Evolutionary conservation across 2,888 invertebrate genomes (phyloP).

Genomic region (Patella depressa): DNA sequence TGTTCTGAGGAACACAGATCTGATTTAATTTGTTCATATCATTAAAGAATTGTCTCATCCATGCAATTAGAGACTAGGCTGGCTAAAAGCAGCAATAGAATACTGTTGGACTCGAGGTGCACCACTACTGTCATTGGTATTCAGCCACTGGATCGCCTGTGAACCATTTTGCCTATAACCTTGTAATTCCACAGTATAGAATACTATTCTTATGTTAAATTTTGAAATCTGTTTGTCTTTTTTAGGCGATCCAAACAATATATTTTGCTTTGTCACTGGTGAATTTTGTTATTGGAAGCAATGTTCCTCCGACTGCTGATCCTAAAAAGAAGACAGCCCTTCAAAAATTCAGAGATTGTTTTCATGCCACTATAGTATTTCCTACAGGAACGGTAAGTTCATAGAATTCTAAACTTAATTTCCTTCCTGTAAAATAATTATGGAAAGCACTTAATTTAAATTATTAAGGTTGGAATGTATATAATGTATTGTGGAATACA

Average conservation of each 20-base stretch:
- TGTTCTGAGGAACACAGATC: too few species aligned
- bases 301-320: conserved; percentile 69
- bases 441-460: too few species aligned
- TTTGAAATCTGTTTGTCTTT: conserved; percentile 54
- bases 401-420: neutral
- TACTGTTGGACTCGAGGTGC: too few species aligned
- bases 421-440: neutral
- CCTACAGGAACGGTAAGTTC: conserved; percentile 60
- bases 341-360: conserved; percentile 51
- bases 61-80: neutral
- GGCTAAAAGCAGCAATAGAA: neutral
- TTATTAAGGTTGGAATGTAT: too few species aligned
- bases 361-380: conserved; percentile 53
- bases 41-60: neutral
- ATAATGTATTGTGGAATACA: too few species aligned
- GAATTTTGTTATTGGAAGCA: conserved; percentile 84
- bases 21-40: too few species aligned
- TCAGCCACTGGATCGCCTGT: too few species aligned
- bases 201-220: neutral
- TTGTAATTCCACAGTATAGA: too few species aligned
- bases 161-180: too few species aligned
- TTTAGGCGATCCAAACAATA: conserved; percentile 83
- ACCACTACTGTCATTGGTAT: too few species aligned
- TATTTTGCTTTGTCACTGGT: conserved; percentile 83
- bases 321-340: conserved; percentile 36